Percentiles rank a stretch among this genome's conserved stretches.
phyloP scores from a whole-genome alignment of 2,888 invertebrate species.

The Euphydryas editha region DNA sequence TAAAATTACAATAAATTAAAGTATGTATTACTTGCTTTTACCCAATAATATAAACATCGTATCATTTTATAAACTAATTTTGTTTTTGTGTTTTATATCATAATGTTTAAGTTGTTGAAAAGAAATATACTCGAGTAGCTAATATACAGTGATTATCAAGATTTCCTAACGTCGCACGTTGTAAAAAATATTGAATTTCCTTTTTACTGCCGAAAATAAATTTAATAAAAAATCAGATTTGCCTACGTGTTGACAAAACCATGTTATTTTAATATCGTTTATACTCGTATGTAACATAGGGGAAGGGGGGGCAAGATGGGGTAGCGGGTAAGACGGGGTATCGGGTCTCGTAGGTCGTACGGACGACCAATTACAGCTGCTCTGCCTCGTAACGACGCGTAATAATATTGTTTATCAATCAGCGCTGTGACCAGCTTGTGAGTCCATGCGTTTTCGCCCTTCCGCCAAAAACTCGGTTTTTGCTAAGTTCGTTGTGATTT shows the following conservation, averaged over 20 bases:
- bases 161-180: constrained; percentile 14
- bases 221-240: neutral
- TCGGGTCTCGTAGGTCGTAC: no score
- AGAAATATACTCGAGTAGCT: neutral
- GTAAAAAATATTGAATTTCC: constrained; percentile 20
- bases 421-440: no score
- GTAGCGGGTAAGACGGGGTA: no score
- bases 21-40: constrained; percentile 40
- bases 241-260: neutral
- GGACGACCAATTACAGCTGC: no score
- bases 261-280: no score
- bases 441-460: no score
- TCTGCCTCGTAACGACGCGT: no score
- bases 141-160: neutral
- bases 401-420: no score
- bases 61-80: constrained; percentile 51
- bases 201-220: neutral
- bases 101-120: neutral
- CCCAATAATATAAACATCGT: constrained; percentile 62
- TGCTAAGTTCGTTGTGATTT: no score
- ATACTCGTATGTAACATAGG: no score
- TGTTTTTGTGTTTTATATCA: neutral
- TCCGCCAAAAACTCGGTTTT: no score
- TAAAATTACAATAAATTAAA: neutral
- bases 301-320: no score